These are phyloP conservation scores for Cylindroiulus punctatus DNA, from an alignment of 2,888 invertebrate species.

Conservation along the genomic window DNA sequence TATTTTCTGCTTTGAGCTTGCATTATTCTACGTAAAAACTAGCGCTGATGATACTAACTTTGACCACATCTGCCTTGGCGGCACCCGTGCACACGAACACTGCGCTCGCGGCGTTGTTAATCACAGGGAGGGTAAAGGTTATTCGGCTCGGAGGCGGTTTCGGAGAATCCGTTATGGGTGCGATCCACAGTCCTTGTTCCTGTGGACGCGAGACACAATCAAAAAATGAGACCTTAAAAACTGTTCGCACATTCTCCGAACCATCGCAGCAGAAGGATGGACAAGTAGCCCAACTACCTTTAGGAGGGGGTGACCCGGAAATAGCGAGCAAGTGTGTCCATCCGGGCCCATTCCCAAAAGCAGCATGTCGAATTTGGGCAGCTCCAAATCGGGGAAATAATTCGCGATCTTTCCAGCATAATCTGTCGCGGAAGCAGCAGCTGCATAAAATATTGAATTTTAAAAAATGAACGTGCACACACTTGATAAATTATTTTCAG, in stretches of 20 bases:
- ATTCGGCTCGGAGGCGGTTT: constrained; percentile 93
- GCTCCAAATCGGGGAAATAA: constrained; percentile 71
- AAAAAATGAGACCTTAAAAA: constrained; percentile 53
- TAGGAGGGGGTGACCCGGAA: constrained; percentile 76
- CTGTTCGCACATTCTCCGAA: constrained; percentile 61
- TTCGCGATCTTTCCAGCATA: constrained; percentile 76
- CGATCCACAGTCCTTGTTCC: constrained; percentile 73
- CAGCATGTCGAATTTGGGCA: constrained; percentile 85
- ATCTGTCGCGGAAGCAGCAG: constrained; percentile 78
- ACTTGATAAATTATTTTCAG: too few species aligned
- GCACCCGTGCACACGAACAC: constrained; percentile 86
- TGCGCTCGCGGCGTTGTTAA: constrained; percentile 85
- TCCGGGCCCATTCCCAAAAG: constrained; percentile 97
- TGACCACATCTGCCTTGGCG: constrained; percentile 87
- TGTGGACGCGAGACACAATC: constrained; percentile 59
- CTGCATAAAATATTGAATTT: constrained; percentile 67
- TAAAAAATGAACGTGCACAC: too few species aligned
- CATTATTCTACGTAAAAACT: too few species aligned
- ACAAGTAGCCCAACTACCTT: constrained; percentile 59
- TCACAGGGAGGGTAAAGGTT: constrained; percentile 89
- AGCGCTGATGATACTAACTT: constrained; percentile 70
- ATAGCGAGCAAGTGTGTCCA: constrained; percentile 97
- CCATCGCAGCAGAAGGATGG: not conserved
- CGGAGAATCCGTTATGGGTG: constrained; percentile 89
- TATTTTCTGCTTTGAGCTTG: too few species aligned